Percentiles rank a stretch among this genome's conserved stretches.
Conservation (phyloP, 2,888 invertebrate genomes). For the Cerastis rubricosa region DNA sequence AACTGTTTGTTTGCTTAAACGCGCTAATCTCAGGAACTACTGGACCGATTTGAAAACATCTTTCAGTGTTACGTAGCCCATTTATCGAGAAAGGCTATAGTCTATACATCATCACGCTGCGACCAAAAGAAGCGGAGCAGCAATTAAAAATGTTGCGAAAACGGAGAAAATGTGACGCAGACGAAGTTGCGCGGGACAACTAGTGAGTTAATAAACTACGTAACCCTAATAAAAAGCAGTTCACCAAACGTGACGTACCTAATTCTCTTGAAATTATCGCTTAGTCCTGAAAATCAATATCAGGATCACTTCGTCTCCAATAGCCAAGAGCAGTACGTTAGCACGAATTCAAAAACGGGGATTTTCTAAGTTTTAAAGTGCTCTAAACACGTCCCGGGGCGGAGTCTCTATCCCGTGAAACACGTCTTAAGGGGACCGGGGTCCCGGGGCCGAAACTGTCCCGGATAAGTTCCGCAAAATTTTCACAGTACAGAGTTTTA, state of each 20-base stretch:
- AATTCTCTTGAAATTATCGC: slow-evolving; percentile 14
- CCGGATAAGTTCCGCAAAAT: slow-evolving; percentile 25
- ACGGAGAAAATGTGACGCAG: too few species aligned
- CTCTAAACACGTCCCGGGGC: slow-evolving; percentile 61
- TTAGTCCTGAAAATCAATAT: slow-evolving; percentile 17
- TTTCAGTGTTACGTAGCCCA: too few species aligned
- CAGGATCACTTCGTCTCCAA: not conserved
- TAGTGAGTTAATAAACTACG: too few species aligned
- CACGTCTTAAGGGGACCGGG: slow-evolving; percentile 11
- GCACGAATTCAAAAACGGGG: slow-evolving; percentile 56
- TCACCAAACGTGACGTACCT: not conserved
- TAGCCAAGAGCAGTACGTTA: slow-evolving; percentile 50
- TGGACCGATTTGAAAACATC: too few species aligned
- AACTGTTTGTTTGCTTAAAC: too few species aligned
- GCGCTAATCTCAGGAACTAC: too few species aligned
- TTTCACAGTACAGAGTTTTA: slow-evolving; percentile 36
- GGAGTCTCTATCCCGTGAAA: slow-evolving; percentile 36
- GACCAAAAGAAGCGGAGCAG: too few species aligned
- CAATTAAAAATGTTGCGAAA: too few species aligned
- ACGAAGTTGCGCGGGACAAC: too few species aligned
- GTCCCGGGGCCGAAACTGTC: slow-evolving; percentile 32
- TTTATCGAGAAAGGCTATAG: too few species aligned
- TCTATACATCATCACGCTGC: too few species aligned
- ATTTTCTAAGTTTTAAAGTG: slow-evolving; percentile 68
- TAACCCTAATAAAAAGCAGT: not conserved